These are phyloP conservation scores for Rhagium mordax DNA, from an alignment of 2,888 invertebrate species.

Conservation along the genomic window DNA sequence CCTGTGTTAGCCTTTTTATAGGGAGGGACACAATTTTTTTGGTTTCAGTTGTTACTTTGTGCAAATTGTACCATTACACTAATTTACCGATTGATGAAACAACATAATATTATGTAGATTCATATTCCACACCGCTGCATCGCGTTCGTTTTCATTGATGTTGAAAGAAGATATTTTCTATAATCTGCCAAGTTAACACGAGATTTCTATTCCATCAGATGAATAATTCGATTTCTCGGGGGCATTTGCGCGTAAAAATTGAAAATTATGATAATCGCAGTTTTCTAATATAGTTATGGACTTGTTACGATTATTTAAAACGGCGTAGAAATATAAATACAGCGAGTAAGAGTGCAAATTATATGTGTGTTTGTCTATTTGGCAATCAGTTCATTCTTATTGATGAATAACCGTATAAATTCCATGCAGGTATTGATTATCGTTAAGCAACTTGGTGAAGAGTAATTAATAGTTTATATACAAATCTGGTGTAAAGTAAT, in stretches of 20 bases:
- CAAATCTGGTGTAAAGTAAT: too few species aligned
- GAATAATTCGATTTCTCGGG: constrained; percentile 55
- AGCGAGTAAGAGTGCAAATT: background rate
- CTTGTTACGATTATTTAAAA: constrained; percentile 9
- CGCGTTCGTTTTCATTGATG: constrained; percentile 35
- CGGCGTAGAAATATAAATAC: background rate
- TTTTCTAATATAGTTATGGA: constrained; percentile 41
- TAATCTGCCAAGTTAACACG: constrained; percentile 28
- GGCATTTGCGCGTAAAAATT: constrained; percentile 56
- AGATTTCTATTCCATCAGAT: constrained; percentile 50
- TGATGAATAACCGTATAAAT: background rate
- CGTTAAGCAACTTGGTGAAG: background rate
- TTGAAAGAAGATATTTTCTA: constrained; percentile 34
- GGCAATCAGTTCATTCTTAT: background rate
- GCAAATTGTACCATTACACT: background rate
- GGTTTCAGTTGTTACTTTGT: too few species aligned
- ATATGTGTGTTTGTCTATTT: background rate
- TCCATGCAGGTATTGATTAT: background rate
- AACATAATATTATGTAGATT: background rate
- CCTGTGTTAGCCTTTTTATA: too few species aligned
- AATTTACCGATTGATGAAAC: background rate
- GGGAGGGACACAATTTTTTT: too few species aligned
- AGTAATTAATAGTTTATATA: background rate
- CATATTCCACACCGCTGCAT: background rate
- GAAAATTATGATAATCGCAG: constrained; percentile 49